phyloP scores from a whole-genome alignment of 1,140 invertebrate genomes.

The Lysiphlebus fabarum region DNA sequence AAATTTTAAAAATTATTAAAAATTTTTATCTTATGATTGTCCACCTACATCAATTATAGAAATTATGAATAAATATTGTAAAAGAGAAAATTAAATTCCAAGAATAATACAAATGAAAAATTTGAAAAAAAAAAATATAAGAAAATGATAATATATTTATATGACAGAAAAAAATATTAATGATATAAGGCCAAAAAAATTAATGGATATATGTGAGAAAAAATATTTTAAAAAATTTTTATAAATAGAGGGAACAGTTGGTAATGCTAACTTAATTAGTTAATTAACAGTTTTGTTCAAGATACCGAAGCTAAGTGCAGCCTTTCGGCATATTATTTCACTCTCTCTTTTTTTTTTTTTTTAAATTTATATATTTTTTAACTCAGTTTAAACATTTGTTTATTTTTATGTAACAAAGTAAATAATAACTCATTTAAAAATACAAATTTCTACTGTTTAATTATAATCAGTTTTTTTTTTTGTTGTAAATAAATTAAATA shows the following conservation, averaged over 20 bases:
- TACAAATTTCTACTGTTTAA: too few relatives aligned
- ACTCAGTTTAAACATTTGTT: not conserved
- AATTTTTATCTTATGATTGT: too few relatives aligned
- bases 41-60: too few relatives aligned
- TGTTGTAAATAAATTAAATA: too few relatives aligned
- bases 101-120: too few relatives aligned
- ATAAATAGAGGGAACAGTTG: conserved; percentile 29
- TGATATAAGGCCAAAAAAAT: not conserved
- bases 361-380: conserved; percentile 30
- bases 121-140: too few relatives aligned
- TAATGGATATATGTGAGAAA: conserved; percentile 10
- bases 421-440: too few relatives aligned
- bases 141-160: not conserved
- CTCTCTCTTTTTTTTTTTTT: conserved; percentile 24
- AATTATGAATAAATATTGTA: too few relatives aligned
- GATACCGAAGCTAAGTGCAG: conserved; percentile 39
- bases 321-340: conserved; percentile 18
- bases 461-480: too few relatives aligned
- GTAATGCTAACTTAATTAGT: conserved; percentile 52
- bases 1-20: too few relatives aligned
- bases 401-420: too few relatives aligned
- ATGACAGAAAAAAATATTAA: not conserved
- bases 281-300: conserved; percentile 48
- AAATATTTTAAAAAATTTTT: conserved; percentile 36
- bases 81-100: too few relatives aligned